These are phyloP conservation scores for Wasmannia auropunctata DNA, from an alignment of 1,140 invertebrate genomes.

Conservation along the genomic window DNA sequence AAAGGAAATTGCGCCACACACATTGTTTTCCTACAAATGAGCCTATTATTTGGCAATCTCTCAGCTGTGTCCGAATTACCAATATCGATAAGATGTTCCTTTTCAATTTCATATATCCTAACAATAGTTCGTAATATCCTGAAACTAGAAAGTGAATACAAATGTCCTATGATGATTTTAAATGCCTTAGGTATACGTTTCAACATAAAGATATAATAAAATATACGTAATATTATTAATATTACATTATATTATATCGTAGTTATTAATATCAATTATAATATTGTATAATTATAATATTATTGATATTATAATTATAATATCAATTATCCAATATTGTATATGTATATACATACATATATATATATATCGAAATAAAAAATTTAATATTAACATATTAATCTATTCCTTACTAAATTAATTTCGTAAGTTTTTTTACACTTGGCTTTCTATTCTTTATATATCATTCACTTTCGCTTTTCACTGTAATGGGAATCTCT, in stretches of 20 bases:
- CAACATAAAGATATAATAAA: not conserved
- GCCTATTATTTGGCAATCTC: not conserved
- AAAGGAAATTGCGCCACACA: not conserved
- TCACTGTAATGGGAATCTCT: not conserved
- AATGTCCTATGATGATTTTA: not conserved
- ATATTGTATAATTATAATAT: not conserved
- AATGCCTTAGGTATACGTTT: not conserved
- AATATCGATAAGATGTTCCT: not conserved
- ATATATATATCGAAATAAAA: not conserved
- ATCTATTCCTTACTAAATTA: not conserved
- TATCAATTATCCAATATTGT: too few species aligned
- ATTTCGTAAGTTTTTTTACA: not conserved
- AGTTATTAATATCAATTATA: not conserved
- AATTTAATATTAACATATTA: not conserved
- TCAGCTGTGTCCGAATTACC: not conserved
- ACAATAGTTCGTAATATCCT: not conserved
- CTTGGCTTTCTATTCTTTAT: not conserved
- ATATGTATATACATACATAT: too few species aligned
- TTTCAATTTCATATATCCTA: not conserved
- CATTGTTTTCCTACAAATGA: constrained; percentile 4
- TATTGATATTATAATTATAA: too few species aligned
- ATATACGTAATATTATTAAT: not conserved
- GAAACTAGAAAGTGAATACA: not conserved
- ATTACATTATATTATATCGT: not conserved
- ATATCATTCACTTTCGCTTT: not conserved